These are phyloP conservation scores for Calidris pugnax DNA, from an alignment of 2,113 vertebrate genomes.

Conservation along the genomic window DNA sequence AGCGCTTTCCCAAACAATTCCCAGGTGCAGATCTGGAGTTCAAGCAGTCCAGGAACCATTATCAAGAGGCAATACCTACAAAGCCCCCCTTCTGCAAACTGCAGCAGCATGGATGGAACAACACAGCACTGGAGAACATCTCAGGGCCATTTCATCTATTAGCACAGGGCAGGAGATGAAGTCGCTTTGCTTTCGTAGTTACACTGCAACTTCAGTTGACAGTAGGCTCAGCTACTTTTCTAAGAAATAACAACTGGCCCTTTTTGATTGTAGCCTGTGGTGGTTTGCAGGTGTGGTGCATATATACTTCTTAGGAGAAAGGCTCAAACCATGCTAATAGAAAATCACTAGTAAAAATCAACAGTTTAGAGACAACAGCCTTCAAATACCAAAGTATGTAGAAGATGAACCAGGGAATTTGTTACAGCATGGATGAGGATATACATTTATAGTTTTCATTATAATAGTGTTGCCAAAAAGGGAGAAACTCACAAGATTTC, in stretches of 20 bases:
- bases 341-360: not conserved
- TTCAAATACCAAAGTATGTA: not conserved
- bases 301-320: not conserved
- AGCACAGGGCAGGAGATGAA: not conserved
- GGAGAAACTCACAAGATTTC: not conserved
- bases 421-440: not conserved
- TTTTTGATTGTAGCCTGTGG: not conserved
- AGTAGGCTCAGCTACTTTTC: not conserved
- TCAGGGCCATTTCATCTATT: not conserved
- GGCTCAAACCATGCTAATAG: not conserved
- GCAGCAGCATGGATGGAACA: not conserved
- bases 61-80: rapidly evolving
- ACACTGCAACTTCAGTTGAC: not conserved
- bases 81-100: not conserved
- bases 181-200: not conserved
- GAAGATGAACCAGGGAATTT: not conserved
- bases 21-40: not conserved
- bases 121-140: not conserved
- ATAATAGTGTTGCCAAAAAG: not conserved
- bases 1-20: not conserved
- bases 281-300: not conserved
- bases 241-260: not conserved
- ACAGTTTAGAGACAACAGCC: not conserved
- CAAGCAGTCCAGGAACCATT: not conserved
- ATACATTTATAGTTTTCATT: not conserved